phyloP scores from a whole-genome alignment of 1,140 invertebrate genomes.

The Sipha flava region DNA sequence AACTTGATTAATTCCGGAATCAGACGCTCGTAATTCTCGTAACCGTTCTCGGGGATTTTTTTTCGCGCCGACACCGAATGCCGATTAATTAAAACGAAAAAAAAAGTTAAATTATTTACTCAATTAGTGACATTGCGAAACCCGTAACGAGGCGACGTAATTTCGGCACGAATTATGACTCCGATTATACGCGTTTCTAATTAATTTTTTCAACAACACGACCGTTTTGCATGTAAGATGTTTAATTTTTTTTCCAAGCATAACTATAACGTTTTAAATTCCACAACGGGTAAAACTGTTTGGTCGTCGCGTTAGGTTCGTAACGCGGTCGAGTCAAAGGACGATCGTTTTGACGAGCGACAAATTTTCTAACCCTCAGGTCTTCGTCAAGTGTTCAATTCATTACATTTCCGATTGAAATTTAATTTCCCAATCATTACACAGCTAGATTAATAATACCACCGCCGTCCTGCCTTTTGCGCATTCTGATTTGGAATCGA shows the following conservation, averaged over 20 bases:
- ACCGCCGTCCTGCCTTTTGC: background rate
- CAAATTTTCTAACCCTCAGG: background rate
- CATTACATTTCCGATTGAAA: conserved; percentile 1
- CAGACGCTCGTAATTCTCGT: background rate
- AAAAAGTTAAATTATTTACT: background rate
- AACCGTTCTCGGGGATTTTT: no score
- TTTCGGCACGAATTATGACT: background rate
- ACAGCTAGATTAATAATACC: background rate
- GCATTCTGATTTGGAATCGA: no score
- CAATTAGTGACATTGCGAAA: background rate
- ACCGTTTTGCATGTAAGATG: no score
- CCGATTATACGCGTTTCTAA: background rate
- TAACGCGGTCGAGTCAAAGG: background rate
- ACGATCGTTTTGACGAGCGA: background rate
- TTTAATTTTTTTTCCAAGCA: no score
- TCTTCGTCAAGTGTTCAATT: background rate
- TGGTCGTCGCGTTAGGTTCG: no score
- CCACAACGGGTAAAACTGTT: no score
- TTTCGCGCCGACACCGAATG: background rate
- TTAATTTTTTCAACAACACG: background rate
- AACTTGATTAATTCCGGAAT: background rate
- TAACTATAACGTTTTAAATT: no score
- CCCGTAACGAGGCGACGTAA: background rate
- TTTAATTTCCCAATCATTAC: background rate
- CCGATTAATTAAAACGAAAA: background rate